phyloP scores from a whole-genome alignment of 2,113 vertebrate genomes.

The Mormyrus iriodes region DNA sequence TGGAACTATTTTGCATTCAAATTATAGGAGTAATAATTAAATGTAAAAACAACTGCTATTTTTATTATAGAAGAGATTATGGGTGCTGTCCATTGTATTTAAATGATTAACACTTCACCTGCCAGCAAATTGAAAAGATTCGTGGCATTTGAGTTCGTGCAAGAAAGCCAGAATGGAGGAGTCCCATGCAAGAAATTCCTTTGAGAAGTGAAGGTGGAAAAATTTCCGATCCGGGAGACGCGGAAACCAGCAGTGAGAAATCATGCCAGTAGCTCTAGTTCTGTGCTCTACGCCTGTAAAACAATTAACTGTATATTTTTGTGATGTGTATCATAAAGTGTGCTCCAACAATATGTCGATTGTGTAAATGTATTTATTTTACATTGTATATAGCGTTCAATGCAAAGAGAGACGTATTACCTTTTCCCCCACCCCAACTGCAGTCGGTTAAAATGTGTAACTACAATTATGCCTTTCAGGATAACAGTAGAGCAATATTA shows the following conservation, averaged over 20 bases:
- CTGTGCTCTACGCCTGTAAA: constrained; percentile 79
- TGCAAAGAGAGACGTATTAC: constrained; percentile 73
- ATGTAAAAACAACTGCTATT: constrained; percentile 21
- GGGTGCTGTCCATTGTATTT: constrained; percentile 15
- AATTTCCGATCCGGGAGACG: constrained; percentile 56
- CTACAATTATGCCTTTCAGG: constrained; percentile 83
- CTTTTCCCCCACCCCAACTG: constrained; percentile 91
- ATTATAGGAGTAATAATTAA: constrained; percentile 13
- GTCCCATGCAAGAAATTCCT: background rate
- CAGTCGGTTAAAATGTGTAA: constrained; percentile 88
- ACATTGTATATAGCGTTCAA: constrained; percentile 93
- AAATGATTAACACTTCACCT: constrained; percentile 12
- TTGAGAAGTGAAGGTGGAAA: background rate
- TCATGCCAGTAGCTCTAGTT: constrained; percentile 72
- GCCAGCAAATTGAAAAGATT: background rate
- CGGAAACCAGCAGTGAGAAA: constrained; percentile 65
- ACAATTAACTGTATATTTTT: constrained; percentile 81
- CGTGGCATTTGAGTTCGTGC: background rate
- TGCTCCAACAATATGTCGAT: constrained; percentile 76
- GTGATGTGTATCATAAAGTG: constrained; percentile 81
- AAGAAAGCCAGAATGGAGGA: constrained; percentile 1
- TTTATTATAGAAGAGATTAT: constrained; percentile 23
- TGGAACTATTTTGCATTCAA: constrained; percentile 21
- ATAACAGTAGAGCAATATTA: constrained; percentile 92
- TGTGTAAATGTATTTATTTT: constrained; percentile 87